Base-by-base conservation (phyloP, 2,797 vertebrate genomes). In the Cuculus canorus region DNA sequence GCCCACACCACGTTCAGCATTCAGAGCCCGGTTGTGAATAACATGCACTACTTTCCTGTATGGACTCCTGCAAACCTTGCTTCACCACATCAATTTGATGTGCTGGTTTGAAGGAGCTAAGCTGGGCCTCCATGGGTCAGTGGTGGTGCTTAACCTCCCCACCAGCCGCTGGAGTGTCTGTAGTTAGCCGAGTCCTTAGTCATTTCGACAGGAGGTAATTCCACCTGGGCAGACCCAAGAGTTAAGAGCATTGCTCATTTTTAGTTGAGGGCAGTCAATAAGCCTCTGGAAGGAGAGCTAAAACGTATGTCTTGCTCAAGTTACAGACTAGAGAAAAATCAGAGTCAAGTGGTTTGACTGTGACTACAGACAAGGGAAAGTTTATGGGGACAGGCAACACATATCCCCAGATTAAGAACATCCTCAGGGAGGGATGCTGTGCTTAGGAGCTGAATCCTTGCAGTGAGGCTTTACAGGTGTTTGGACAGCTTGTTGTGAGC, bases 401-500 rank as follows among this genome's bases (percentile, higher is more conserved):
- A 43, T 59, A 81, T 81, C 57, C 41, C 28, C 61, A 54, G 53
- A 80, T 61, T 57, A 68, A 66, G 54, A 78, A 32, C 7, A 3
- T 78, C 79, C 60, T 70, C 1, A 0, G 41, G 53, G 57, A 92
- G 78, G 39, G 70, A 77, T 79, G 41, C 52, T 50, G 68, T 45
- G 71, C 60, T 92, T 41, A 52, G 80, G 69, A 91, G 69, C 6
- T 57, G 72, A 68, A 89, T 88, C 27, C 65, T 69, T 86, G 48
- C 11, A 4, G 5, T 9, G 57, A 91, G 69, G 28, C 32, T 88
- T 93, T 90, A 43, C 73, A 86, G 76, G 85, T 87, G 82, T 68
- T 94, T 39, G 25, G 72, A 45, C 91, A 95, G 87, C 85, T 96
- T 93, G 87, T 86, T 92, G 93, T 90, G 76, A 81, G 77, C 80